Percentiles rank a stretch among this genome's conserved stretches.
These are phyloP conservation scores for Tetheella fluctuosa DNA, from an alignment of 2,888 invertebrate genomes.

Conservation along the genomic window DNA sequence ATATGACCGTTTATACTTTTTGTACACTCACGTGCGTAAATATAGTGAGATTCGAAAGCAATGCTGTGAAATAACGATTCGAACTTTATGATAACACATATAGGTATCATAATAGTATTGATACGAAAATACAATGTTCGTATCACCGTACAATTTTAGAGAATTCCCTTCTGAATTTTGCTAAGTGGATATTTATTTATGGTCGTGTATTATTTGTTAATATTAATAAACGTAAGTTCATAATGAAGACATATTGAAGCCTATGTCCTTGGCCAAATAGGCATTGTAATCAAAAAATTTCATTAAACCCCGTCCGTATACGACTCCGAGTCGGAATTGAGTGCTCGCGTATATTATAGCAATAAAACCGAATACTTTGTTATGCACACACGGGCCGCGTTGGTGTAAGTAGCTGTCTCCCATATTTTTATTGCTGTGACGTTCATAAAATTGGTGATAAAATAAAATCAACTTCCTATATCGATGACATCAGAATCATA, in stretches of 20 bases:
- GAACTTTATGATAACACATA: no score
- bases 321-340: slow-evolving; percentile 40
- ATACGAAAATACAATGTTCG: no score
- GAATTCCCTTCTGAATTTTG: no score
- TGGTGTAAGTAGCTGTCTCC: slow-evolving; percentile 32
- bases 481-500: background rate
- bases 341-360: slow-evolving; percentile 52
- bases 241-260: slow-evolving; percentile 20
- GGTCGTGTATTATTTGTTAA: background rate
- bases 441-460: slow-evolving; percentile 11
- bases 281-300: slow-evolving; percentile 50
- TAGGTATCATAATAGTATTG: no score
- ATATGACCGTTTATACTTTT: background rate
- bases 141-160: no score
- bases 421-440: background rate
- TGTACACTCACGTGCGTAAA: no score
- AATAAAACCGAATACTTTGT: slow-evolving; percentile 60
- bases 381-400: slow-evolving; percentile 45
- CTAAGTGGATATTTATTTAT: no score
- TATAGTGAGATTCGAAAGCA: no score
- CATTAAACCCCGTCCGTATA: slow-evolving; percentile 39
- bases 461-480: slow-evolving; percentile 1
- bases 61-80: no score
- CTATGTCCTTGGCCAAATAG: slow-evolving; percentile 41
- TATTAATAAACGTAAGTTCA: background rate